These are phyloP conservation scores for Pseudococcus jackbeardsleyi DNA, from an alignment of 2,888 invertebrate genomes.

Conservation along the genomic window DNA sequence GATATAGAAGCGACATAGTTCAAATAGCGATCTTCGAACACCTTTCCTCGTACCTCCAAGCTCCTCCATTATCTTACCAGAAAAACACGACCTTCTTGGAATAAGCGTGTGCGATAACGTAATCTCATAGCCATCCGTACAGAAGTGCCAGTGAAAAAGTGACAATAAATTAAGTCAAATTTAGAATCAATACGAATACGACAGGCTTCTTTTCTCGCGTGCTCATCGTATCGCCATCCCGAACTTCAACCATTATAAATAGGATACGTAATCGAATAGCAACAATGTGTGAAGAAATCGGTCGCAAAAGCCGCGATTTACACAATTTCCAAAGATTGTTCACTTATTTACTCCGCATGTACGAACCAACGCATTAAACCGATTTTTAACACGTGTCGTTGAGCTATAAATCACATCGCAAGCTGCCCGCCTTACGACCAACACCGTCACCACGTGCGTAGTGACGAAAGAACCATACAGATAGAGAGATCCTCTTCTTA, in stretches of 20 bases:
- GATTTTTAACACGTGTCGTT: conserved; percentile 63
- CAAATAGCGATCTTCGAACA: not conserved
- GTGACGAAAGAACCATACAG: conserved; percentile 52
- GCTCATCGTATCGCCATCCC: not conserved
- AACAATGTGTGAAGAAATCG: conserved; percentile 55
- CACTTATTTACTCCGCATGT: not conserved
- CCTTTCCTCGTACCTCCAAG: not conserved
- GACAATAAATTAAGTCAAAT: conserved; percentile 43
- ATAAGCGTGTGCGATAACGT: not conserved
- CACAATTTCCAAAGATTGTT: conserved; percentile 49
- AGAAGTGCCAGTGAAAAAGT: not conserved
- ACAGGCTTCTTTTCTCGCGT: not conserved
- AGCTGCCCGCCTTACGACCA: conserved; percentile 57
- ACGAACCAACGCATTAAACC: conserved; percentile 50
- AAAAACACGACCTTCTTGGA: not conserved
- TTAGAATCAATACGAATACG: conserved; percentile 17
- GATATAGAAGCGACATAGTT: not conserved
- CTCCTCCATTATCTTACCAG: not conserved
- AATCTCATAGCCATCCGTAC: not conserved
- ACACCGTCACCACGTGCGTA: conserved; percentile 50
- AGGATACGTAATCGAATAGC: not conserved
- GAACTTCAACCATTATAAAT: not conserved
- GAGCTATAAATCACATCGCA: conserved; percentile 51
- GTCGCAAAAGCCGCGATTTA: conserved; percentile 60
- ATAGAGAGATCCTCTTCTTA: conserved; percentile 30